A percentile compares a stretch with the other conserved stretches of the same genome.
Conservation (phyloP, 2,113 vertebrate genomes). For the Argyrosomus japonicus region DNA sequence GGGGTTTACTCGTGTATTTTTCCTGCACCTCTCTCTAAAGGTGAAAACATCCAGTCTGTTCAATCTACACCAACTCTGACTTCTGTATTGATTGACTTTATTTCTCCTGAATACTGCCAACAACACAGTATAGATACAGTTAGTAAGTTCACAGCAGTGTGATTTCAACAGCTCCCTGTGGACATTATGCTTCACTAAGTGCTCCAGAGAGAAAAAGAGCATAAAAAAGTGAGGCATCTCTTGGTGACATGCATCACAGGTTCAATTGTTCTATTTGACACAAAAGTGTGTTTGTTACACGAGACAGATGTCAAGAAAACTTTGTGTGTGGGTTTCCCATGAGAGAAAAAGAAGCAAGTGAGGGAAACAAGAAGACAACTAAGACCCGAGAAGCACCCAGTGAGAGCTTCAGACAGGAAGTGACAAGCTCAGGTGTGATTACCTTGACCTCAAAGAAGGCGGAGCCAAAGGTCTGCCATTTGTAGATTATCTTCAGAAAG, state of each 20-base stretch:
- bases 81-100: neutral
- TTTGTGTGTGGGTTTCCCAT: no score
- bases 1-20: neutral
- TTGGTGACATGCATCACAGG: no score
- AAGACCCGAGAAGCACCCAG: neutral
- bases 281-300: no score
- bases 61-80: no score
- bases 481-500: constrained; percentile 97
- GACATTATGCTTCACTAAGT: neutral
- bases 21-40: no score
- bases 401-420: neutral
- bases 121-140: neutral
- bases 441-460: constrained; percentile 99
- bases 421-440: constrained; percentile 13
- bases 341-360: neutral
- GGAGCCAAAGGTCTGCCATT: constrained; percentile 98
- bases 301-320: neutral
- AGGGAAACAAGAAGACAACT: neutral
- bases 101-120: neutral
- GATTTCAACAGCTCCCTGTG: neutral
- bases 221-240: no score
- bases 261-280: no score
- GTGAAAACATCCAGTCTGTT: no score
- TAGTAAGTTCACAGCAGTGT: neutral
- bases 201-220: neutral